Evolutionary conservation across 2,888 invertebrate species (phyloP), one percentile per base, ranked within the genome.

Genomic region (Priocnemis perturbator): DNA sequence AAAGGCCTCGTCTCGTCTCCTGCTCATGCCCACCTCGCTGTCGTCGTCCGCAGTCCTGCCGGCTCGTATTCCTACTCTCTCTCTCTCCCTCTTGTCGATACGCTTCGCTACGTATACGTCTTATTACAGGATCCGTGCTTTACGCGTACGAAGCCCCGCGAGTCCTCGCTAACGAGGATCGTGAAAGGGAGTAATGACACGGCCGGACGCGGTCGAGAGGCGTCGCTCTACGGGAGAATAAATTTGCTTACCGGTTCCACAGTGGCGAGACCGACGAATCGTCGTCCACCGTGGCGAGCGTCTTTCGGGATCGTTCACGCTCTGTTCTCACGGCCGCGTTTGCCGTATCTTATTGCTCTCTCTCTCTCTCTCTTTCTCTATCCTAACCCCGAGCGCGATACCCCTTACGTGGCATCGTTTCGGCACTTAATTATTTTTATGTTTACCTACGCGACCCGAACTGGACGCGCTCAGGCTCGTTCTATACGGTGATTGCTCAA

Each of bases 141-240:
- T 73, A 76, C 80, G 73, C 74, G 61, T 62, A 58, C 67, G 62
- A 64, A 53, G 20, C 37, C 19, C 52, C 59, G 69, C 64, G 77
- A 72, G 60, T 76, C 74, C 60, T 80, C 63, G 69, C 81, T 86
- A 86, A 86, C 85, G 85, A 86, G 85, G 74, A 82, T 82, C 85
- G 79, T 83, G 84, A 86, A 86, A 84, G 82, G 83, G 85, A 84
- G 85, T 86, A 86, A 86, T 85, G 86, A 86, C 85, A 86, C 80
- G 81, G 81, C 81, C 81, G 81, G 84, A 85, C 84, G 84, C 82
- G 85, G 82, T 83, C 81, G 80, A 80, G 80, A 81, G 81, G 74
- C 79, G 77, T 79, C 74, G 74, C 73, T 75, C 77, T 73, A 80
- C 75, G 65, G 71, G 64, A 66, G 78, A 81, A 85, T 86, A 84